phyloP scores from a whole-genome alignment of 2,113 vertebrate genomes.

The Catagonus wagneri region DNA sequence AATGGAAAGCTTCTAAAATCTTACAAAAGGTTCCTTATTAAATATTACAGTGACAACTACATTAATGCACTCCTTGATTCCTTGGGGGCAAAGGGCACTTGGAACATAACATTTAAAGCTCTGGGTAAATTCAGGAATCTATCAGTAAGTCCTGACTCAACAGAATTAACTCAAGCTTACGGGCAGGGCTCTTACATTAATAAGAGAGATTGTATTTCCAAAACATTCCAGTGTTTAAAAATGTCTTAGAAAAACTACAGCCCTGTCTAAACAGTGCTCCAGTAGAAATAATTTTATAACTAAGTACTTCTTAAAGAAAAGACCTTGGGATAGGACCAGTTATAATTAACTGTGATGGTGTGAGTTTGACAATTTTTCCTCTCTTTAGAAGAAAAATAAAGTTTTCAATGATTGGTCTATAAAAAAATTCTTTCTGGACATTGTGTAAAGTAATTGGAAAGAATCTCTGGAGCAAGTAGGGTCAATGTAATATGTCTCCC shows the following conservation, averaged over 20 bases:
- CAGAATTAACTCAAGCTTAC: slow-evolving; percentile 71
- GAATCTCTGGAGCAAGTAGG: neutral
- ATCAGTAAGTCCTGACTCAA: slow-evolving; percentile 76
- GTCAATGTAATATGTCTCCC: neutral
- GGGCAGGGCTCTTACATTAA: slow-evolving; percentile 73
- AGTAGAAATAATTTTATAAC: slow-evolving; percentile 50
- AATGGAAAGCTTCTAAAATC: slow-evolving; percentile 78
- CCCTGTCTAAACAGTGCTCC: slow-evolving; percentile 56
- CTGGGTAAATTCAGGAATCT: slow-evolving; percentile 73
- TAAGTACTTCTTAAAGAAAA: slow-evolving; percentile 55
- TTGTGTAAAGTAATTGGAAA: slow-evolving; percentile 36
- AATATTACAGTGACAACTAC: slow-evolving; percentile 69
- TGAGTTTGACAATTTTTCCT: slow-evolving; percentile 36
- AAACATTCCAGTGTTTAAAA: slow-evolving; percentile 75
- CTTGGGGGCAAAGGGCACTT: slow-evolving; percentile 68
- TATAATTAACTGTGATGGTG: slow-evolving; percentile 42
- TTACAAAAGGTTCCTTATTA: slow-evolving; percentile 63
- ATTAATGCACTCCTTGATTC: slow-evolving; percentile 71
- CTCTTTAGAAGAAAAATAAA: slow-evolving; percentile 14
- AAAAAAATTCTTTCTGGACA: slow-evolving; percentile 8
- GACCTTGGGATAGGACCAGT: neutral
- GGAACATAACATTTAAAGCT: slow-evolving; percentile 66
- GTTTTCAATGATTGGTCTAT: slow-evolving; percentile 8
- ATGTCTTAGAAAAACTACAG: slow-evolving; percentile 61
- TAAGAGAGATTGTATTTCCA: slow-evolving; percentile 72